Conservation (phyloP, 1,140 invertebrate species). For the Homarus americanus region DNA sequence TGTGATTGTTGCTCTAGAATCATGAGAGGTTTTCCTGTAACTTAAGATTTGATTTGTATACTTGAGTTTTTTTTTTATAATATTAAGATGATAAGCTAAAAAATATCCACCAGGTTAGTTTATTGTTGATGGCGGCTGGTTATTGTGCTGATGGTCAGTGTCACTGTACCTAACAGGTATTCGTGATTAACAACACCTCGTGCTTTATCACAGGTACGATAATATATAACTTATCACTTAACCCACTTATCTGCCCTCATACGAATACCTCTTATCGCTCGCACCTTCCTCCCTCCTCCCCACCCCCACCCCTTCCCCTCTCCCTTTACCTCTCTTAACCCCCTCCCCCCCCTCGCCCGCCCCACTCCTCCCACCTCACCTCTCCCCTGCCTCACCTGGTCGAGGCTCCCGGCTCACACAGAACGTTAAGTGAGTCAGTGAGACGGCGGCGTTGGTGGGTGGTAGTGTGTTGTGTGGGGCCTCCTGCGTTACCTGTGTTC, state of each 20-base stretch:
- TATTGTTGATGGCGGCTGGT: too few relatives aligned
- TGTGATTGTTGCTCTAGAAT: too few relatives aligned
- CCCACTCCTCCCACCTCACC: conserved; percentile 31
- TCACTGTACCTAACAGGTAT: too few relatives aligned
- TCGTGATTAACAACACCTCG: not conserved
- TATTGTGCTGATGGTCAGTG: too few relatives aligned
- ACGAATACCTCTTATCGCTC: not conserved
- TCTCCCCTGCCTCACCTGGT: not conserved
- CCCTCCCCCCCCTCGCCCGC: too few relatives aligned
- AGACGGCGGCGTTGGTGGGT: conserved; percentile 10
- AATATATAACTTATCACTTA: not conserved
- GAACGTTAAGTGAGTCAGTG: conserved; percentile 48
- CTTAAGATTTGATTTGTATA: too few relatives aligned
- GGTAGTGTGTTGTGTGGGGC: conserved; percentile 19
- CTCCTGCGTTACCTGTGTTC: not conserved
- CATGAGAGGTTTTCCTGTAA: too few relatives aligned
- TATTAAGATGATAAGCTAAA: too few relatives aligned
- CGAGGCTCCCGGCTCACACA: not conserved
- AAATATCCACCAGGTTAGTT: too few relatives aligned
- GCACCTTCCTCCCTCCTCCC: not conserved
- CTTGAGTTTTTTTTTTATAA: too few relatives aligned
- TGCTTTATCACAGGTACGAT: not conserved
- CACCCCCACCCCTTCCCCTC: conserved; percentile 26
- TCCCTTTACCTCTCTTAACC: too few relatives aligned
- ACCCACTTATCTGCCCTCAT: not conserved